Evolutionary conservation across 2,113 vertebrate species (phyloP).

Genomic region (Pangasianodon hypophthalmus): DNA sequence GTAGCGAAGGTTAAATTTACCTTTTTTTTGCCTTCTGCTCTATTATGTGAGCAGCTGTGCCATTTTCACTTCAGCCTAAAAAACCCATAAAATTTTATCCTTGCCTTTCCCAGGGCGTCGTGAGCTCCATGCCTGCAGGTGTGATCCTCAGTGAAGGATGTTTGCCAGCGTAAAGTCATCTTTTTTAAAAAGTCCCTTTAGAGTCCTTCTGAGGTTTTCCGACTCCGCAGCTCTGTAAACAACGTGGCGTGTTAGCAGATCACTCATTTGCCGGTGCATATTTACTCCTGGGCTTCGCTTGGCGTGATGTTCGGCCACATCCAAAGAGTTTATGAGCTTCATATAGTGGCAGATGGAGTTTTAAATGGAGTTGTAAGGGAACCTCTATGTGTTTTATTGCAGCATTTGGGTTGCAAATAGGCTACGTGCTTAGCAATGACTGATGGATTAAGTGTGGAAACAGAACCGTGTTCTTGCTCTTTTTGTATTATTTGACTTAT

Average conservation of each 20-base stretch:
- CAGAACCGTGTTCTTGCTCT: not conserved
- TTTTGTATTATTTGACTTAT: not conserved
- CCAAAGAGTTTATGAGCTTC: constrained; percentile 18
- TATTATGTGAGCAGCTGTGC: constrained; percentile 56
- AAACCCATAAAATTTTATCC: constrained; percentile 56
- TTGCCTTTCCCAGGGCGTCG: constrained; percentile 51
- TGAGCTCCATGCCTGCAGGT: constrained; percentile 49
- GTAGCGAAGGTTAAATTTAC: constrained; percentile 52
- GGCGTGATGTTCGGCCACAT: not conserved
- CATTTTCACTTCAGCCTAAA: constrained; percentile 52
- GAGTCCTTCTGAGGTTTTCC: constrained; percentile 14
- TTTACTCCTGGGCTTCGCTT: constrained; percentile 11
- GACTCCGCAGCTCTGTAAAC: constrained; percentile 41
- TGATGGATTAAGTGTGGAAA: constrained; percentile 11
- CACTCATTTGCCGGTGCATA: constrained; percentile 4
- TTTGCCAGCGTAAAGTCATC: constrained; percentile 26
- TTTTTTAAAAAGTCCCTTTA: constrained; percentile 38
- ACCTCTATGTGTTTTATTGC: constrained; percentile 25
- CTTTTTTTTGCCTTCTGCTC: constrained; percentile 37
- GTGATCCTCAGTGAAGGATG: constrained; percentile 45
- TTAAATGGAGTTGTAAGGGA: constrained; percentile 33
- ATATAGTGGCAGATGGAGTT: constrained; percentile 39
- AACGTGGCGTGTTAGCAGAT: constrained; percentile 3
- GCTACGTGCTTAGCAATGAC: not conserved
- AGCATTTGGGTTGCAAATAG: constrained; percentile 16